Evolutionary conservation across 2,797 vertebrate species (phyloP).

Genomic region (Rhodeus uyekii): DNA sequence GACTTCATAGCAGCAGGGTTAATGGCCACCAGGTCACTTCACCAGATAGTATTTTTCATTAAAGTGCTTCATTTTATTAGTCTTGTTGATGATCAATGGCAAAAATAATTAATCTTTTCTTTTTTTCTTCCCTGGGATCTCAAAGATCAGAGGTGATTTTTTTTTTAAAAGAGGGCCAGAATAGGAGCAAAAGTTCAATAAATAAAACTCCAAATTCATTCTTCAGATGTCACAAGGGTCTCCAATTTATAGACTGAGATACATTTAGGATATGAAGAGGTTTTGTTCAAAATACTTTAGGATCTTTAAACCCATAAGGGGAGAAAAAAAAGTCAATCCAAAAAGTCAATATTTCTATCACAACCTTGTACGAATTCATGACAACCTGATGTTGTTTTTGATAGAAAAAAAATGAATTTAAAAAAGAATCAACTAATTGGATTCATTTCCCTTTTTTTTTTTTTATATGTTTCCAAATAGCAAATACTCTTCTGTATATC

Average conservation of each 20-base stretch:
- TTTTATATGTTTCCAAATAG: too few relatives aligned
- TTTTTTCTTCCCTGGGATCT: slow-evolving; percentile 68
- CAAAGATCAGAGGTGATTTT: slow-evolving; percentile 71
- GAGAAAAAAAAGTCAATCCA: not conserved
- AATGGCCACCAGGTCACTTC: slow-evolving; percentile 67
- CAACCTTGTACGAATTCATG: not conserved
- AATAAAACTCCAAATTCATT: slow-evolving; percentile 58
- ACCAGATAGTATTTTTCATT: slow-evolving; percentile 75
- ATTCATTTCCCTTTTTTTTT: not conserved
- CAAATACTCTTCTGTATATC: not conserved
- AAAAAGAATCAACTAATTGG: not conserved
- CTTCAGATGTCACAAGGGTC: slow-evolving; percentile 32
- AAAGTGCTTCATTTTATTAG: slow-evolving; percentile 79
- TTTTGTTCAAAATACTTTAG: slow-evolving; percentile 22
- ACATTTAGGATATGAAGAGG: slow-evolving; percentile 40
- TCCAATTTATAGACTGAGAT: slow-evolving; percentile 42
- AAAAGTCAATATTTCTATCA: not conserved
- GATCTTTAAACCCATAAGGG: not conserved
- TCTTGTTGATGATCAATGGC: slow-evolving; percentile 77
- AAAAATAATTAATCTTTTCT: slow-evolving; percentile 77
- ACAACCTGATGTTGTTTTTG: not conserved
- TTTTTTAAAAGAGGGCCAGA: slow-evolving; percentile 63
- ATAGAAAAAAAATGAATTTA: not conserved
- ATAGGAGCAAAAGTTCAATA: slow-evolving; percentile 60
- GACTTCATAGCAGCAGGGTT: slow-evolving; percentile 71